Evolutionary conservation across 2,113 vertebrate genomes (phyloP).

Genomic region (Nycticorax nycticorax): DNA sequence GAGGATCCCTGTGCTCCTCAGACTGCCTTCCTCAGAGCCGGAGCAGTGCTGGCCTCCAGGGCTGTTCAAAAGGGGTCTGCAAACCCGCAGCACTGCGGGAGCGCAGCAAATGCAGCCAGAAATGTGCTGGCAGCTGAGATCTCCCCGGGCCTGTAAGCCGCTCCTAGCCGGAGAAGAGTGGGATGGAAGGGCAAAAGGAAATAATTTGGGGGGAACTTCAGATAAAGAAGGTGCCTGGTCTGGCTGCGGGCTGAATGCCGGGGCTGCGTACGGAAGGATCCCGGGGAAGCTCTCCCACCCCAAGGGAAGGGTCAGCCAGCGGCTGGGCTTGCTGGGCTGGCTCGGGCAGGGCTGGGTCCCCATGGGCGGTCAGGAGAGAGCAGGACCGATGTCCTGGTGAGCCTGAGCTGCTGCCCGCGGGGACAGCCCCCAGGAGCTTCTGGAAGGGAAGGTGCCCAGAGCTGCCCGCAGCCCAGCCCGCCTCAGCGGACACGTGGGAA

Average conservation of each 20-base stretch:
- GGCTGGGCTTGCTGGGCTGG: background rate
- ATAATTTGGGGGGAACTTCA: background rate
- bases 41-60: background rate
- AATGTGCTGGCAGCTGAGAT: background rate
- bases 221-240: background rate
- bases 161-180: background rate
- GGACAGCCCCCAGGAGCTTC: background rate
- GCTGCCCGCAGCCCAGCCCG: background rate
- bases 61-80: background rate
- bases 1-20: background rate
- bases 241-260: background rate
- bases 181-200: background rate
- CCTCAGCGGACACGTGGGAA: background rate
- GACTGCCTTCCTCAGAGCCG: background rate
- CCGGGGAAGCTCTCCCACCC: background rate
- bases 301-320: background rate
- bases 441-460: rapidly evolving
- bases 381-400: rapidly evolving
- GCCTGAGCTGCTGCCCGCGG: background rate
- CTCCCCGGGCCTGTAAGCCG: background rate
- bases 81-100: background rate
- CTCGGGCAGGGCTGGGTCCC: background rate
- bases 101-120: background rate
- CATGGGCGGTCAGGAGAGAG: background rate
- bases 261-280: rapidly evolving